phyloP scores from a whole-genome alignment of 2,888 invertebrate genomes.

The Athetis lepigone region DNA sequence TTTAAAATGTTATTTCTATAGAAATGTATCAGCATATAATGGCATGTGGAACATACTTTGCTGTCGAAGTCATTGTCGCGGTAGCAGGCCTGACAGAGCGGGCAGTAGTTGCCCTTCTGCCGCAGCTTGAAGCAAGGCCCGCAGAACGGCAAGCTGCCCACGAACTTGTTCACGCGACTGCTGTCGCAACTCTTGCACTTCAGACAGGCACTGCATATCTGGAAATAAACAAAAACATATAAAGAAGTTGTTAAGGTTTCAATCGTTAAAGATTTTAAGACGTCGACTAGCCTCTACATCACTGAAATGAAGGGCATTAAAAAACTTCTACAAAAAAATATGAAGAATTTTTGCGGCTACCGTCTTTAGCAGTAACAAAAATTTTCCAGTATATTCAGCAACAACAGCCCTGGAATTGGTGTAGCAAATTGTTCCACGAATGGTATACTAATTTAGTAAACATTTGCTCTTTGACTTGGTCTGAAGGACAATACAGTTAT shows the following conservation, averaged over 20 bases:
- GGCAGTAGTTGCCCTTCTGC: constrained; percentile 97
- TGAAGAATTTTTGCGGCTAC: too few species aligned
- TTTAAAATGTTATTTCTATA: neutral
- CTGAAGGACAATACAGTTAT: too few species aligned
- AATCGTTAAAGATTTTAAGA: too few species aligned
- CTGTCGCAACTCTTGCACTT: constrained; percentile 97
- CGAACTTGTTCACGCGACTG: constrained; percentile 94
- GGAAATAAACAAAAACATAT: constrained; percentile 59
- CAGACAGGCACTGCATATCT: constrained; percentile 94
- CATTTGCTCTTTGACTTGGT: too few species aligned
- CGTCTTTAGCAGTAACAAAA: neutral
- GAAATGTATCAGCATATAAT: neutral
- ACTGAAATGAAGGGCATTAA: neutral
- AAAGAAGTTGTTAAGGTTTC: too few species aligned
- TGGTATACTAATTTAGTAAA: too few species aligned
- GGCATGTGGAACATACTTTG: constrained; percentile 87
- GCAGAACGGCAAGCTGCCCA: constrained; percentile 96
- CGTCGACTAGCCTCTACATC: neutral
- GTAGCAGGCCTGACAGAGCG: constrained; percentile 97
- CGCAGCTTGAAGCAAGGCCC: constrained; percentile 95
- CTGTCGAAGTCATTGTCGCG: constrained; percentile 97
- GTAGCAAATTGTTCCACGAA: too few species aligned
- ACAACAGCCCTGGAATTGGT: neutral
- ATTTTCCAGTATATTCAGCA: neutral
- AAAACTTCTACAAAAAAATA: too few species aligned